Evolutionary conservation across 2,797 vertebrate species (phyloP).

Genomic region (Diplodus sargus): DNA sequence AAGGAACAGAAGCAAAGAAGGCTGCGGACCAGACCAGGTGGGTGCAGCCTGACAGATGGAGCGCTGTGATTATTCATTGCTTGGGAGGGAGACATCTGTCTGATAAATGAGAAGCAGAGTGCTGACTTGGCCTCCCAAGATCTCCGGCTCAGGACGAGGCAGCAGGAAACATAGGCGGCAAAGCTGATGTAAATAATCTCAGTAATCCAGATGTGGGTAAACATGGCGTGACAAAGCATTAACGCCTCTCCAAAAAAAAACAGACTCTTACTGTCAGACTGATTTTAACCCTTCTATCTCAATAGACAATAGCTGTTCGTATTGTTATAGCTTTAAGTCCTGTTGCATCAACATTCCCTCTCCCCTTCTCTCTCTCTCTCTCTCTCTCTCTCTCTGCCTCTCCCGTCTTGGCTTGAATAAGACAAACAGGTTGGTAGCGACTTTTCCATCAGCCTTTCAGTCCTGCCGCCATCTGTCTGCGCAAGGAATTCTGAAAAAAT

Average conservation of each 20-base stretch:
- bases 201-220: constrained; percentile 45
- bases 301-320: constrained; percentile 15
- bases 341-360: constrained; percentile 13
- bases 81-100: constrained; percentile 80
- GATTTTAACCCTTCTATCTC: constrained; percentile 24
- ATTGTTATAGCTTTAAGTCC: constrained; percentile 18
- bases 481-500: constrained; percentile 36
- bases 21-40: constrained; percentile 80
- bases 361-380: not conserved
- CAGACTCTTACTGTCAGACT: constrained; percentile 24
- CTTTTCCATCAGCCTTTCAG: constrained; percentile 55
- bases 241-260: constrained; percentile 16
- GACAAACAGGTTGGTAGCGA: constrained; percentile 46
- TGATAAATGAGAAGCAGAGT: constrained; percentile 82
- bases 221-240: constrained; percentile 16
- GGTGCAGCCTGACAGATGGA: constrained; percentile 79
- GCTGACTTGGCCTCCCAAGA: constrained; percentile 79
- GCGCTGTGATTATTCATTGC: constrained; percentile 84
- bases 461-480: constrained; percentile 63
- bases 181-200: constrained; percentile 53
- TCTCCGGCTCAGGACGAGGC: constrained; percentile 56
- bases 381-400: not conserved
- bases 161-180: constrained; percentile 39
- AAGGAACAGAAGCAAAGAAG: constrained; percentile 79
- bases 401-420: constrained; percentile 38